Conservation (phyloP, 2,113 vertebrate species). For the Centropus bengalensis region DNA sequence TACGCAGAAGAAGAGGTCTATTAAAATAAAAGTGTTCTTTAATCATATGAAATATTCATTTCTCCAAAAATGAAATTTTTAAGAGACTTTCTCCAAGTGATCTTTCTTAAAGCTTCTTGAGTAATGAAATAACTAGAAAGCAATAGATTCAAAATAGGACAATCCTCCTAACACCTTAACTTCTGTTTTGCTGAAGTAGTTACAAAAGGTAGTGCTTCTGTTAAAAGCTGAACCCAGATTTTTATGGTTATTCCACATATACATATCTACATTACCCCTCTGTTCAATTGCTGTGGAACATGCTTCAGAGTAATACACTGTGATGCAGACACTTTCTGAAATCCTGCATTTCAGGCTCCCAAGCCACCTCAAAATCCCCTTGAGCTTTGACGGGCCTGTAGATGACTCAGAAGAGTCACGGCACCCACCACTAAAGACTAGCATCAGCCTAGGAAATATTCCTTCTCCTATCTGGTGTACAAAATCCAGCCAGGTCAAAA, state of each 20-base stretch:
- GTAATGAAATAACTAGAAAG: not conserved
- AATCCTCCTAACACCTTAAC: not conserved
- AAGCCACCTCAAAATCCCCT: not conserved
- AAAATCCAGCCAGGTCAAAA: not conserved
- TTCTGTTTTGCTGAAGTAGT: not conserved
- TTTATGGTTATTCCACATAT: not conserved
- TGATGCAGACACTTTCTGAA: not conserved
- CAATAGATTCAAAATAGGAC: not conserved
- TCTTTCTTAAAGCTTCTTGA: not conserved
- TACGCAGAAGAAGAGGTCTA: not conserved
- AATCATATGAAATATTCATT: not conserved
- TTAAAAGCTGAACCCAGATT: not conserved
- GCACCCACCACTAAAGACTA: not conserved
- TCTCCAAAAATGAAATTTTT: not conserved
- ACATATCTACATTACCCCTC: not conserved
- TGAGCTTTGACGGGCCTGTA: not conserved
- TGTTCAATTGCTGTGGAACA: not conserved
- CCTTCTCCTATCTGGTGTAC: not conserved
- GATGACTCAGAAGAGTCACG: not conserved
- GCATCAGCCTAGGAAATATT: not conserved
- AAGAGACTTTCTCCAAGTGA: not conserved
- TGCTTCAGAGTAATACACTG: fast-evolving
- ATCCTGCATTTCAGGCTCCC: not conserved
- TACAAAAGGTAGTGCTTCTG: not conserved
- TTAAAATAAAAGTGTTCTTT: not conserved